Evolutionary conservation across 92 coral and sea anemone genomes (phyloP).

Genomic region (Scolanthus callimorphus): DNA sequence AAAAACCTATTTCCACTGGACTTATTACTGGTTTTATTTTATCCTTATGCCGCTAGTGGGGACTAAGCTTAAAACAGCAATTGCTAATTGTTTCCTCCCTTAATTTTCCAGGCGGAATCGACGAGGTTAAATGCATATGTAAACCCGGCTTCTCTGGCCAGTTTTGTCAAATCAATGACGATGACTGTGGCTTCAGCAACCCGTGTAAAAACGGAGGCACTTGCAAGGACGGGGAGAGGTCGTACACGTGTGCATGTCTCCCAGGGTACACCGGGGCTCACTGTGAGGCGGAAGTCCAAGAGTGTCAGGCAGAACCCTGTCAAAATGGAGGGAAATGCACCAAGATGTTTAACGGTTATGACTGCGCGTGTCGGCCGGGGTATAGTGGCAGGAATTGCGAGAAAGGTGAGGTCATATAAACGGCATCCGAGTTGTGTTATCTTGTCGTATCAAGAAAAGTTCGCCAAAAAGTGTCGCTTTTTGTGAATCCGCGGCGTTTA

Average conservation of each 20-base stretch:
- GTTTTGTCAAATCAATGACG: constrained; percentile 67
- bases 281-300: constrained; percentile 69
- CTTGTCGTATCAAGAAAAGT: neutral
- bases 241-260: constrained; percentile 62
- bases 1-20: no score
- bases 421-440: neutral
- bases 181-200: constrained; percentile 43
- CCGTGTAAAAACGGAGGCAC: constrained; percentile 67
- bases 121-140: constrained; percentile 69
- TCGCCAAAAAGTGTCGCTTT: neutral
- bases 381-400: constrained; percentile 68
- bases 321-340: constrained; percentile 69
- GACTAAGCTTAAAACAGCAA: no score
- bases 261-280: constrained; percentile 58
- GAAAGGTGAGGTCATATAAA: constrained; percentile 39
- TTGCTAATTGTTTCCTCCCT: no score
- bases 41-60: no score
- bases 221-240: constrained; percentile 68
- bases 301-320: constrained; percentile 80
- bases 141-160: constrained; percentile 56
- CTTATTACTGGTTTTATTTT: no score
- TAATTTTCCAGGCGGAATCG: constrained; percentile 17
- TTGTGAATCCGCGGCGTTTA: no score
- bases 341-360: constrained; percentile 47
- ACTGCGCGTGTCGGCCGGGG: constrained; percentile 67